These are phyloP conservation scores for Mugil cephalus DNA, from an alignment of 2,113 vertebrate genomes.

Conservation along the genomic window DNA sequence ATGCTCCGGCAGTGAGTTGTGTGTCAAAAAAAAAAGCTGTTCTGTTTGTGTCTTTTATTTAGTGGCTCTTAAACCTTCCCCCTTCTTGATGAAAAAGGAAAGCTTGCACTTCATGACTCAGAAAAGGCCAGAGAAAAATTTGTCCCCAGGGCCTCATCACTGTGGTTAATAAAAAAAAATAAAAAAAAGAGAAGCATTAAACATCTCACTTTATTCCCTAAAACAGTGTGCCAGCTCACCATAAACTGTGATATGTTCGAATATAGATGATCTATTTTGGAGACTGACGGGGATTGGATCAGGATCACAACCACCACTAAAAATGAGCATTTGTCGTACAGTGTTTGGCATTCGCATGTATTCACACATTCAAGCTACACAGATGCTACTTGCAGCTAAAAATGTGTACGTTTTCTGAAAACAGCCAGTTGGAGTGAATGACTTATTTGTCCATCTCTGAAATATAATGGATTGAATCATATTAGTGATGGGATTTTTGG, in stretches of 20 bases:
- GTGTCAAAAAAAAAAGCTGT: background rate
- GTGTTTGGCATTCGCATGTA: background rate
- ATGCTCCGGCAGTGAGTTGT: background rate
- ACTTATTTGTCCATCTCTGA: background rate
- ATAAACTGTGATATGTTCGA: slow-evolving; percentile 10
- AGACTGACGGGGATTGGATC: background rate
- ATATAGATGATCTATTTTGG: background rate
- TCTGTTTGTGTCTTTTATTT: slow-evolving; percentile 8
- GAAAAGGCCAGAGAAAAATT: background rate
- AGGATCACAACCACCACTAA: background rate
- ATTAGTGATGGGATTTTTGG: slow-evolving; percentile 28
- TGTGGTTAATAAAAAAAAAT: slow-evolving; percentile 14
- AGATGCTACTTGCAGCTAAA: no score
- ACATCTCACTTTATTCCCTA: slow-evolving; percentile 27
- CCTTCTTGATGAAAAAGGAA: slow-evolving; percentile 27
- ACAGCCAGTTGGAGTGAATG: background rate
- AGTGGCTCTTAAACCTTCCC: slow-evolving; percentile 3
- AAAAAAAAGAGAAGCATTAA: no score
- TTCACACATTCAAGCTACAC: no score
- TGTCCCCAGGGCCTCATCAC: slow-evolving; percentile 3
- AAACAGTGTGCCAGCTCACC: background rate
- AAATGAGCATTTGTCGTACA: background rate
- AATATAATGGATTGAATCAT: background rate
- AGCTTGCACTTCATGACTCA: slow-evolving; percentile 6
- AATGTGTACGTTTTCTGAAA: background rate